phyloP scores from a whole-genome alignment of 1,140 invertebrate species.

The Calosoma granatense region DNA sequence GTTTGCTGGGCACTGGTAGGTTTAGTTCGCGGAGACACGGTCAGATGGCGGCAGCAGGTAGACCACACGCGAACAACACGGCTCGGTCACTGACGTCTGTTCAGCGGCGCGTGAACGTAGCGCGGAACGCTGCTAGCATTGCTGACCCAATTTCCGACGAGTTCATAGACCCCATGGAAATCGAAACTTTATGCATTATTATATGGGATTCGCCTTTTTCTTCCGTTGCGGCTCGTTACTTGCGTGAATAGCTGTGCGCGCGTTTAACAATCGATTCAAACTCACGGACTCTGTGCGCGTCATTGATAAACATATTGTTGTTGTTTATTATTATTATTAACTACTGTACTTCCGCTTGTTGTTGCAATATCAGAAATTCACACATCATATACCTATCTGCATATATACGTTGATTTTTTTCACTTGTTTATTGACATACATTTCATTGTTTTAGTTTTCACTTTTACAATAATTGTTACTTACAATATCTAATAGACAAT shows the following conservation, averaged over 20 bases:
- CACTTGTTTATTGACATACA: too few relatives aligned
- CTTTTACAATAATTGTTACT: too few relatives aligned
- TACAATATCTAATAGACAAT: too few relatives aligned
- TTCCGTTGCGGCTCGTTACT: neutral
- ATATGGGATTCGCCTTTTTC: constrained; percentile 5
- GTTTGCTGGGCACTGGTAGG: too few relatives aligned
- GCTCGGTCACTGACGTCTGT: constrained; percentile 1
- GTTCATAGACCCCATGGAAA: constrained; percentile 7
- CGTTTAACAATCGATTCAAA: neutral
- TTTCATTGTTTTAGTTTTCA: too few relatives aligned
- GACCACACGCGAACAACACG: neutral
- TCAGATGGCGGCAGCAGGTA: constrained; percentile 3
- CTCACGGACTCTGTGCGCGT: too few relatives aligned
- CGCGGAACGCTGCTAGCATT: neutral
- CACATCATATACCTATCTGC: too few relatives aligned
- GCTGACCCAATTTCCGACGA: constrained; percentile 2
- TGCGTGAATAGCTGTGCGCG: neutral
- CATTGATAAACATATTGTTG: neutral
- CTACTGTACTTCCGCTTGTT: too few relatives aligned
- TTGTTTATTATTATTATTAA: neutral
- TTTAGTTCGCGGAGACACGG: neutral
- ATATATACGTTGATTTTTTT: too few relatives aligned
- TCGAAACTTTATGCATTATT: constrained; percentile 6
- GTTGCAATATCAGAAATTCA: too few relatives aligned
- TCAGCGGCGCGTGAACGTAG: neutral